phyloP scores from a whole-genome alignment of 2,888 invertebrate genomes.

The Nematopogon swammerdamellus region DNA sequence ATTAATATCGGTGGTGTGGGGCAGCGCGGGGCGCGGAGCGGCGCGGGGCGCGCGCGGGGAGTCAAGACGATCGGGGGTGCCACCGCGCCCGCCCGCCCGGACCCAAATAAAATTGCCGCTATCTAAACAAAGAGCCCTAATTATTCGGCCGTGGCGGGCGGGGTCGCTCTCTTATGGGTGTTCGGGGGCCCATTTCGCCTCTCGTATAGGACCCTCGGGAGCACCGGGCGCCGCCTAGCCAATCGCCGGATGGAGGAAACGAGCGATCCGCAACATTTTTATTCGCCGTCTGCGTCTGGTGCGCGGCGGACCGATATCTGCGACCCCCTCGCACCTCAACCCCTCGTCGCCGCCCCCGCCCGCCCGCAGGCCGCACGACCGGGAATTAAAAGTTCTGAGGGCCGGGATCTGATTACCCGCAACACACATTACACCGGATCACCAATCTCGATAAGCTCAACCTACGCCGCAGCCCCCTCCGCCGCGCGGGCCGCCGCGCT shows the following conservation, averaged over 20 bases:
- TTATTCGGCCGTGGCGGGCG: slow-evolving; percentile 63
- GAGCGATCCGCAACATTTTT: slow-evolving; percentile 57
- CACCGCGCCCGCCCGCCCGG: slow-evolving; percentile 51
- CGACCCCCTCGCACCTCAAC: not conserved
- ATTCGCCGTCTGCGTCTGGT: slow-evolving; percentile 18
- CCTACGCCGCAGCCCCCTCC: slow-evolving; percentile 19
- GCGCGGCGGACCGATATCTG: not conserved
- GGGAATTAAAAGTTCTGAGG: slow-evolving; percentile 49
- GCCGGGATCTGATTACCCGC: slow-evolving; percentile 45
- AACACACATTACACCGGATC: slow-evolving; percentile 41
- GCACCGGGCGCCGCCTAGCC: slow-evolving; percentile 61
- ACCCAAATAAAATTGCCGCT: slow-evolving; percentile 60
- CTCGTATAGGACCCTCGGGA: slow-evolving; percentile 62
- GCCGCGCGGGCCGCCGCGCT: not conserved
- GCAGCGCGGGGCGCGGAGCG: slow-evolving; percentile 10
- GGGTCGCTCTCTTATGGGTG: slow-evolving; percentile 68
- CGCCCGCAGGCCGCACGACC: slow-evolving; percentile 22
- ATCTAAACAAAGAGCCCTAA: slow-evolving; percentile 63
- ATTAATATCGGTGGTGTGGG: slow-evolving; percentile 35
- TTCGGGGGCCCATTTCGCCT: slow-evolving; percentile 66
- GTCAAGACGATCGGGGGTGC: slow-evolving; percentile 33
- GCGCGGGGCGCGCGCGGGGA: slow-evolving; percentile 49
- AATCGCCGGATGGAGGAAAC: slow-evolving; percentile 55
- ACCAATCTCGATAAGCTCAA: slow-evolving; percentile 45
- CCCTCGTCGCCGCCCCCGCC: slow-evolving; percentile 30